A percentile compares a stretch with the other conserved stretches of the same genome.
Conservation (phyloP, 1,140 invertebrate species). For the Drosophila tristis region DNA sequence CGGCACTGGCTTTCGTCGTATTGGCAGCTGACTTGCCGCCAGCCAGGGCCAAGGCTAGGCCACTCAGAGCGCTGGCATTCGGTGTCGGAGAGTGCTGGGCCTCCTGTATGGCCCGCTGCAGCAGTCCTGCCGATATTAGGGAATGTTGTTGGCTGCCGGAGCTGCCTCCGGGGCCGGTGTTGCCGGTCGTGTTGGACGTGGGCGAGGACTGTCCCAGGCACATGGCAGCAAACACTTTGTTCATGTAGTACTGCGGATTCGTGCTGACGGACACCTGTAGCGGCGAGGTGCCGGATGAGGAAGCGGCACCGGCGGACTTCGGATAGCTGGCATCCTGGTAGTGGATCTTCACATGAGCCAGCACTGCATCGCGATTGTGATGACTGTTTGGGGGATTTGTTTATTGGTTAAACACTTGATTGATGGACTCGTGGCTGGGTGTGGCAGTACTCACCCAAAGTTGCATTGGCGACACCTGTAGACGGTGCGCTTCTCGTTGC, state of each 20-base stretch:
- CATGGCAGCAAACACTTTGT: slow-evolving; percentile 83
- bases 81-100: slow-evolving; percentile 69
- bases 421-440: neutral
- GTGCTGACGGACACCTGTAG: slow-evolving; percentile 73
- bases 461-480: slow-evolving; percentile 94
- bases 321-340: slow-evolving; percentile 84
- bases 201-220: slow-evolving; percentile 71
- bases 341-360: slow-evolving; percentile 88
- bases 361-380: slow-evolving; percentile 87
- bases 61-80: slow-evolving; percentile 68
- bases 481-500: slow-evolving; percentile 86
- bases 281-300: slow-evolving; percentile 58
- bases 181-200: slow-evolving; percentile 13
- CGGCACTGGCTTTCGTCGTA: slow-evolving; percentile 73
- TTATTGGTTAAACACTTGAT: neutral
- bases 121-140: slow-evolving; percentile 66
- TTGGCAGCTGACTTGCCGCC: slow-evolving; percentile 60
- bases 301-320: slow-evolving; percentile 42
- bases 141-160: slow-evolving; percentile 52
- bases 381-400: slow-evolving; percentile 84
- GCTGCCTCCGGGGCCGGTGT: slow-evolving; percentile 4
- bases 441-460: slow-evolving; percentile 86
- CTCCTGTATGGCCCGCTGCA: slow-evolving; percentile 77
- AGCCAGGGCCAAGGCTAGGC: slow-evolving; percentile 72
- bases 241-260: slow-evolving; percentile 76